phyloP scores from a whole-genome alignment of 1,140 invertebrate species.

The Macrosteles quadrilineatus region DNA sequence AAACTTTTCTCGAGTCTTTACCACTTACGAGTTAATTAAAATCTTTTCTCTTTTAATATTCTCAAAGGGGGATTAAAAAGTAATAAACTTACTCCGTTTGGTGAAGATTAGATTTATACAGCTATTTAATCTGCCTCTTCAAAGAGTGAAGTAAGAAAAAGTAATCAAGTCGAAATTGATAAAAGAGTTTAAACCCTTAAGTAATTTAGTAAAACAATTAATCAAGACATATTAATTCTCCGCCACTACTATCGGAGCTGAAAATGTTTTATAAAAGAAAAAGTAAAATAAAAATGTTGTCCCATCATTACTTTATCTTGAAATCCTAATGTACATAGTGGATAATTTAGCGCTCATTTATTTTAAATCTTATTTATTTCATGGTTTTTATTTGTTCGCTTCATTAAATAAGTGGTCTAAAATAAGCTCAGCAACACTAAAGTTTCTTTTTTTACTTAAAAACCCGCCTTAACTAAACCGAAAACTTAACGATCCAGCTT shows the following conservation, averaged over 20 bases:
- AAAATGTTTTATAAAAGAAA: not conserved
- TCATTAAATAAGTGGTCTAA: too few species aligned
- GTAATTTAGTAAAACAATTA: conserved; percentile 35
- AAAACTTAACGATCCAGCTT: too few species aligned
- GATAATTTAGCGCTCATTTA: too few species aligned
- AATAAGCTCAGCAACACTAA: too few species aligned
- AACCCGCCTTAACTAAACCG: too few species aligned
- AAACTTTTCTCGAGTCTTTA: conserved; percentile 27
- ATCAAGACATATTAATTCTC: conserved; percentile 29
- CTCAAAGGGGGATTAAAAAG: conserved; percentile 54
- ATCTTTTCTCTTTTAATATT: conserved; percentile 46
- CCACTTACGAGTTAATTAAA: conserved; percentile 40
- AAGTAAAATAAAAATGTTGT: too few species aligned
- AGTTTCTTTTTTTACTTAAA: too few species aligned
- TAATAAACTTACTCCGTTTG: conserved; percentile 50
- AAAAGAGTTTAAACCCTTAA: conserved; percentile 26
- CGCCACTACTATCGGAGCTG: not conserved
- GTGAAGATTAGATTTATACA: conserved; percentile 44
- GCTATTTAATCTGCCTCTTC: conserved; percentile 38
- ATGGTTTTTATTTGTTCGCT: too few species aligned
- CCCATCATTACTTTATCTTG: too few species aligned
- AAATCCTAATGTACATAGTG: too few species aligned
- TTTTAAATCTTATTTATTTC: too few species aligned
- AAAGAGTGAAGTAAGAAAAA: conserved; percentile 11
- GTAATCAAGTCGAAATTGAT: conserved; percentile 26